phyloP scores from a whole-genome alignment of 2,113 vertebrate species.

The Chamaea fasciata region DNA sequence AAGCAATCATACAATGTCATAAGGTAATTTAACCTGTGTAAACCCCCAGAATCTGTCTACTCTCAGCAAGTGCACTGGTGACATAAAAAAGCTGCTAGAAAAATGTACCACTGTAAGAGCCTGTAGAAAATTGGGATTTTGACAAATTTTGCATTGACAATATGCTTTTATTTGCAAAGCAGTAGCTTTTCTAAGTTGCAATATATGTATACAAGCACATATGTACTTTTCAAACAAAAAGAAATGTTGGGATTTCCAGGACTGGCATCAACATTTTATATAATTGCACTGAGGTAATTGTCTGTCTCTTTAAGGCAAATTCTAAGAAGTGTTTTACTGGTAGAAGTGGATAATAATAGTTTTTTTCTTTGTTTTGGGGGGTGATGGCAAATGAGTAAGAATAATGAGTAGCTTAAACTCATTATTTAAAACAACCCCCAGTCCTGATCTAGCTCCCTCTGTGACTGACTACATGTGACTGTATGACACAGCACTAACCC shows the following conservation, averaged over 20 bases:
- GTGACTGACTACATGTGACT: neutral
- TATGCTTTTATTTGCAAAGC: slow-evolving; percentile 3
- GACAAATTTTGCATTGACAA: neutral
- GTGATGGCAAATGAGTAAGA: neutral
- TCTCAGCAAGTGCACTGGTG: neutral
- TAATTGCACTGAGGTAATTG: neutral
- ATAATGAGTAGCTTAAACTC: neutral
- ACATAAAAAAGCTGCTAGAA: neutral
- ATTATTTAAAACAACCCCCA: neutral
- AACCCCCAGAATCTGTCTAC: neutral
- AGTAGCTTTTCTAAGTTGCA: neutral
- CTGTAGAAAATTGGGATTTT: neutral
- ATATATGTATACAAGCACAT: neutral
- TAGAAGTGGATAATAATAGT: neutral
- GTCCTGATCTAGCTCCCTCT: neutral
- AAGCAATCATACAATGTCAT: neutral
- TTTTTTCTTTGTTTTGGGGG: rapidly evolving
- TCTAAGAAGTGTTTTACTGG: neutral
- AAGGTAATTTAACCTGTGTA: slow-evolving; percentile 22
- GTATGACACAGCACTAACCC: neutral
- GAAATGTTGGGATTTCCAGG: neutral
- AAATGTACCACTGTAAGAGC: neutral
- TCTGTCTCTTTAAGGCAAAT: neutral
- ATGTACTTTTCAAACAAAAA: neutral
- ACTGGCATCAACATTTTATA: neutral